Base-by-base conservation (phyloP, 1,140 invertebrate genomes). In the Cotesia typhae region DNA sequence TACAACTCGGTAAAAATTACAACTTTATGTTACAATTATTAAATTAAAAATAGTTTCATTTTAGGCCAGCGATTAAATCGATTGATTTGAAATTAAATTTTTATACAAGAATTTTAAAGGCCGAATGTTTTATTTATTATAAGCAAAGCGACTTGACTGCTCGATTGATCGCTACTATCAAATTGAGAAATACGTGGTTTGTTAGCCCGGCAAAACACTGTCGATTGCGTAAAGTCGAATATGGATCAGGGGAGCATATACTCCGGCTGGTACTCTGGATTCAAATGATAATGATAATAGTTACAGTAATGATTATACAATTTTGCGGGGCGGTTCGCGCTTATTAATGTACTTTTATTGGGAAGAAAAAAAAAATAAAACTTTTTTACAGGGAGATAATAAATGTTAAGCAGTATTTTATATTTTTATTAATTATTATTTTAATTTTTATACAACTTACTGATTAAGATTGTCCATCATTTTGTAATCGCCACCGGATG, bases 401-500 rank as follows among this genome's bases (percentile, higher is more conserved):
- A 53, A 53, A 53, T 51, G 47, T 41, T 14, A 35, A 53, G 41
- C 35, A 53, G 47, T 52, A 9, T 52, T 52, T 12, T 36, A 1
- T 6, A 41, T 71, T 38, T 47, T 10, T 51, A 14, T 37, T 63
- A 10, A 36, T 12, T 41, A 57, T 12, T 17, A 36, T 57, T 55
- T 70, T n/a, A 2, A 28, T 20, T 28, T 17, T 61, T 52, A 47
- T 20, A 36, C 72, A 75, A 90, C 92, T 90, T 87, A 94, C 93
- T 94, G 92, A 85, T 91, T 94, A 59, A 97, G 92, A 80, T 98
- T 98, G 80, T 98, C 95, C 95, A 97, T 97, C 88, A 96, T 92
- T 79, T 96, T 96, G 86, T 97, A 98, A 77, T 96, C 95, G 0
- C 94, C 94, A 3, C 95, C 95, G 2, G 92, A 92, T 0, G 90